Conservation (phyloP, 1,140 invertebrate species). For the Chironomus tepperi region DNA sequence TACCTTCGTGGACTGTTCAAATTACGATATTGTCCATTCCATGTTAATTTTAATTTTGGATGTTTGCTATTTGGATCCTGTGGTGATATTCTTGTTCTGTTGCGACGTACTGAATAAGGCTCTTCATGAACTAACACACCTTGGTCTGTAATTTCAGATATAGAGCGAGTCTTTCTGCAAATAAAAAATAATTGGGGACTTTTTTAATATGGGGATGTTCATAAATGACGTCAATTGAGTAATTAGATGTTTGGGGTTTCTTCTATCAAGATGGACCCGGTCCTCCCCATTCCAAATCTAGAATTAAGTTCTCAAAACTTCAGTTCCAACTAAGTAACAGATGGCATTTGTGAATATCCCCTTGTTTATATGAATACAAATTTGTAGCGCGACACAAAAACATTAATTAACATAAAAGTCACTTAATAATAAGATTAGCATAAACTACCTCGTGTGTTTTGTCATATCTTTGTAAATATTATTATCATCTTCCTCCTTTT, state of each 20-base stretch:
- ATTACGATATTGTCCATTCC: neutral
- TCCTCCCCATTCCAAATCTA: too few relatives aligned
- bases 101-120: neutral
- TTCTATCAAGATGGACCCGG: too few relatives aligned
- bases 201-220: too few relatives aligned
- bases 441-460: neutral
- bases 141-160: neutral
- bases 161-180: neutral
- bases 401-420: too few relatives aligned
- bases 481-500: neutral
- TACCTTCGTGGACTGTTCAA: neutral
- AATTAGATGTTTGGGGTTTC: too few relatives aligned
- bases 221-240: too few relatives aligned
- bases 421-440: too few relatives aligned
- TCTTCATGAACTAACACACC: neutral
- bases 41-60: neutral
- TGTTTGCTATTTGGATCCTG: neutral
- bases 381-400: neutral
- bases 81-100: neutral
- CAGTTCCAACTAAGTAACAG: too few relatives aligned
- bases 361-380: neutral
- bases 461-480: conserved; percentile 18
- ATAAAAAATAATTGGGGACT: neutral
- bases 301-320: too few relatives aligned
- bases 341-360: neutral